Evolutionary conservation across 1,140 invertebrate genomes (phyloP).

Genomic region (Panonychus citri): DNA sequence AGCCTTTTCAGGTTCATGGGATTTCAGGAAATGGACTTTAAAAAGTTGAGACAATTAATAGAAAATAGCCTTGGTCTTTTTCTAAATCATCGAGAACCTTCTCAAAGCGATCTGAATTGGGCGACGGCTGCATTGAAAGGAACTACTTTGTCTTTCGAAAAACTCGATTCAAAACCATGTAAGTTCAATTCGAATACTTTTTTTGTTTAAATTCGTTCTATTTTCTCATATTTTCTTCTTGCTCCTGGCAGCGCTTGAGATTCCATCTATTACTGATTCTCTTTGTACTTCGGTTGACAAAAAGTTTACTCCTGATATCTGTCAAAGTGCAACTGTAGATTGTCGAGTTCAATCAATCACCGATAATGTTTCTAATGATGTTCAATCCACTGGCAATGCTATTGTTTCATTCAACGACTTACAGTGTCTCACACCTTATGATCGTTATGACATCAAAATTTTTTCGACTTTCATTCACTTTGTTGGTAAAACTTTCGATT

Average conservation of each 20-base stretch:
- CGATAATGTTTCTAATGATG: constrained; percentile 75
- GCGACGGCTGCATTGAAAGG: constrained; percentile 80
- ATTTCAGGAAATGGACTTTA: constrained; percentile 49
- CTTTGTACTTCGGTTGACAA: constrained; percentile 93
- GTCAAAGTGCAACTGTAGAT: constrained; percentile 56
- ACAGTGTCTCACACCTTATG: constrained; percentile 91
- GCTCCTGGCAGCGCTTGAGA: constrained; percentile 55
- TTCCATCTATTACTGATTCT: constrained; percentile 82
- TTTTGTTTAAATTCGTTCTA: background rate
- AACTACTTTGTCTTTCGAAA: constrained; percentile 70
- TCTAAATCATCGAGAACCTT: constrained; percentile 48
- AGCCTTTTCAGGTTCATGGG: constrained; percentile 72
- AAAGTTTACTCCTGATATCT: constrained; percentile 94
- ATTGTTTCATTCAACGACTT: constrained; percentile 90
- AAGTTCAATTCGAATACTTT: background rate
- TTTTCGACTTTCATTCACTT: constrained; percentile 93
- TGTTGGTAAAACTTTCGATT: constrained; percentile 99
- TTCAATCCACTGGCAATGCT: constrained; percentile 87
- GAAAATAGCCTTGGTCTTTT: constrained; percentile 43
- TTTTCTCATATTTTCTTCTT: background rate
- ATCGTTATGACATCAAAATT: constrained; percentile 98
- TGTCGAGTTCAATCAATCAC: constrained; percentile 88
- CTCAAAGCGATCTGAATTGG: constrained; percentile 98
- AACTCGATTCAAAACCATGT: constrained; percentile 31
- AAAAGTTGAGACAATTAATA: constrained; percentile 46